Evolutionary conservation across 2,113 vertebrate species (phyloP).

Genomic region (Copsychus sechellarum): DNA sequence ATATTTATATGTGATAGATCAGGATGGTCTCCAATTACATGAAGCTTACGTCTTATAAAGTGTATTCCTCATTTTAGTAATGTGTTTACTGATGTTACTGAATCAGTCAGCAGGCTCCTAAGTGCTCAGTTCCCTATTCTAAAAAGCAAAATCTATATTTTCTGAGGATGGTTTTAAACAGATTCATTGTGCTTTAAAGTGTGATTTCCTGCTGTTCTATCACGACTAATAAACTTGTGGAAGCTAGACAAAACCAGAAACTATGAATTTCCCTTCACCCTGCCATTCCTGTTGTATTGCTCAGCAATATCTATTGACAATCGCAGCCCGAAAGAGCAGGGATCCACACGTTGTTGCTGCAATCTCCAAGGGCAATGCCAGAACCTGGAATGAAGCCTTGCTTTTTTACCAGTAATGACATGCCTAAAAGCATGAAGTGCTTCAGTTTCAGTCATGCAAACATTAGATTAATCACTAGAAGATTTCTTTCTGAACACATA

Average conservation of each 20-base stretch:
- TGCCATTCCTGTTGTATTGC: neutral
- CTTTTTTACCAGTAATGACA: neutral
- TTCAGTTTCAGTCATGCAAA: slow-evolving; percentile 2
- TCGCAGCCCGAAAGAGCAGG: neutral
- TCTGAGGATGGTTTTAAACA: neutral
- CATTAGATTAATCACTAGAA: neutral
- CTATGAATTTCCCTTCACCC: neutral
- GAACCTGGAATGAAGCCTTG: slow-evolving; percentile 2
- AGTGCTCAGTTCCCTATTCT: neutral
- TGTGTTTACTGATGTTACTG: neutral
- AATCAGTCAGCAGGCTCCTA: neutral
- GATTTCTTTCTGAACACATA: neutral
- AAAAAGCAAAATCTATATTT: neutral
- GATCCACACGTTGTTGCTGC: neutral
- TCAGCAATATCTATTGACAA: neutral
- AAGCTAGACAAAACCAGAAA: neutral
- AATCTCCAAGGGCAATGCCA: neutral
- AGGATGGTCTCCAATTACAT: neutral
- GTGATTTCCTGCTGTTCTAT: neutral
- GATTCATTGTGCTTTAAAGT: neutral
- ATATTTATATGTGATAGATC: neutral
- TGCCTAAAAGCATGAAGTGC: neutral
- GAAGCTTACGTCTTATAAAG: neutral
- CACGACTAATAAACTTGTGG: neutral
- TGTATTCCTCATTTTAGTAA: neutral